Conservation (phyloP, 2,113 vertebrate genomes). For the Helogale parvula region DNA sequence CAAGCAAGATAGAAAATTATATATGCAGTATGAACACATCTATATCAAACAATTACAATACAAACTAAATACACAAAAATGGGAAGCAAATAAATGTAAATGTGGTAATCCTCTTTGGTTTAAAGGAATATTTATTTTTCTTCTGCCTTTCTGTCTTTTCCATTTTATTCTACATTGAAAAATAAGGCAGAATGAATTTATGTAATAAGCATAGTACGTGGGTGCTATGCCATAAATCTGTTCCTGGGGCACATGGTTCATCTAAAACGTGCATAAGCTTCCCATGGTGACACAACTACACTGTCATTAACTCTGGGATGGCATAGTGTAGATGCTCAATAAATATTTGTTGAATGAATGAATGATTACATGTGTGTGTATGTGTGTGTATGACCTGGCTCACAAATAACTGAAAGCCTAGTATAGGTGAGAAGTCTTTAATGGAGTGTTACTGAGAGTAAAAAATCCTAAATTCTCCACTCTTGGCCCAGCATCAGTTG, state of each 20-base stretch:
- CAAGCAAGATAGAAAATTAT: neutral
- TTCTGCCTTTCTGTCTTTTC: neutral
- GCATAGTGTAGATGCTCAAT: conserved; percentile 64
- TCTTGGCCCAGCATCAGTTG: conserved; percentile 52
- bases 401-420: conserved; percentile 42
- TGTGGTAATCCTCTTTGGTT: neutral
- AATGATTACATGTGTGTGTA: conserved; percentile 45
- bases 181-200: neutral
- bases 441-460: conserved; percentile 72
- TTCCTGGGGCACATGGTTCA: neutral
- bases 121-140: neutral
- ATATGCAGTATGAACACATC: neutral
- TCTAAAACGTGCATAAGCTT: conserved; percentile 19
- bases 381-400: conserved; percentile 54
- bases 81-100: neutral
- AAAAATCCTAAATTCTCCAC: conserved; percentile 63
- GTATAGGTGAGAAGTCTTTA: conserved; percentile 72
- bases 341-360: conserved; percentile 75
- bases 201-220: neutral
- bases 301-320: conserved; percentile 44
- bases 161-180: neutral
- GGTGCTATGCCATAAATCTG: neutral
- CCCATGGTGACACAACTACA: conserved; percentile 45
- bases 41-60: neutral
- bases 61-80: neutral